These are phyloP conservation scores for Adelosebastes latens DNA, from an alignment of 2,797 vertebrate species.

Conservation along the genomic window DNA sequence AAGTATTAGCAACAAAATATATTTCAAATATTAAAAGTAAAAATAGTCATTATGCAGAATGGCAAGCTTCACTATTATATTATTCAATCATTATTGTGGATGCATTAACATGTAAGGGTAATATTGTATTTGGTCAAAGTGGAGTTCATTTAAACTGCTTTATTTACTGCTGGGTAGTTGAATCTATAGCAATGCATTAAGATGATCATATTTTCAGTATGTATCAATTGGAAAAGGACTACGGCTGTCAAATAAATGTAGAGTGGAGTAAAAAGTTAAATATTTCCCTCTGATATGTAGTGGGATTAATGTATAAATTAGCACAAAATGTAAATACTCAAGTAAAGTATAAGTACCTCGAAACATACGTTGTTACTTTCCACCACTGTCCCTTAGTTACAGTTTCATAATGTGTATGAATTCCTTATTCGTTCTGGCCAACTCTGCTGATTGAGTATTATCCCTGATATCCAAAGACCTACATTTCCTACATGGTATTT, in stretches of 20 bases:
- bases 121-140: background rate
- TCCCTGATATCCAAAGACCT: background rate
- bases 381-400: background rate
- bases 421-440: background rate
- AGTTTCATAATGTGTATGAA: background rate
- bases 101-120: background rate
- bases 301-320: background rate
- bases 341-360: background rate
- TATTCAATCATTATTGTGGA: background rate
- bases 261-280: too few species aligned
- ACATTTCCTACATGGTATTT: background rate
- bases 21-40: background rate
- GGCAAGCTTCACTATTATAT: background rate
- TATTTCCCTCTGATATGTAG: background rate
- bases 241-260: too few species aligned
- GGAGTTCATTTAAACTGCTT: background rate
- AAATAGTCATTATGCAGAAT: background rate
- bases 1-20: rapidly evolving
- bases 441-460: background rate
- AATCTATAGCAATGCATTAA: background rate
- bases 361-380: background rate
- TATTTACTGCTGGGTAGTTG: too few species aligned
- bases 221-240: too few species aligned
- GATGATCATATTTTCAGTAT: background rate
- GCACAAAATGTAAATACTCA: background rate